Evolutionary conservation across 2,888 invertebrate species (phyloP), one percentile per base, ranked within the genome.

Genomic region (Elaeidobius kamerunicus): DNA sequence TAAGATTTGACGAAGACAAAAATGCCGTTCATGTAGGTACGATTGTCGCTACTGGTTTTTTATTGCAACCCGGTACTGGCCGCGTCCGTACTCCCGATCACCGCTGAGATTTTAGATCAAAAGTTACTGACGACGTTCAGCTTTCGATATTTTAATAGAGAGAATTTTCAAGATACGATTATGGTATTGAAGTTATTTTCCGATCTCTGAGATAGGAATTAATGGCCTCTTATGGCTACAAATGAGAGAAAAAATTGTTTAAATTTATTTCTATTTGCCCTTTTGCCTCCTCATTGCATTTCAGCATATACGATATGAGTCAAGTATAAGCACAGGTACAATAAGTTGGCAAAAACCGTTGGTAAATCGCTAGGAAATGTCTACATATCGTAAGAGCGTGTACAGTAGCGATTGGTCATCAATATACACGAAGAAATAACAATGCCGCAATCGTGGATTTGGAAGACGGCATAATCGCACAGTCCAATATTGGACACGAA

Each of bases 371-470:
- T 45, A 27, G 45, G 41, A 59, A 57, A 59, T 56, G 59, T 57
- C 58, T 59, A 59, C 60, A 60, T 59, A 61, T 57, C 57, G 55
- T 58, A 57, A 57, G 46, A 65, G 61, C 66, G 63, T 64, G 67
- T 67, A 68, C 69, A 62, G 70, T 70, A 69, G 70, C 71, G 63
- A 70, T 71, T 70, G 71, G 66, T 66, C 69, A 69, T 71, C 71
- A 70, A 71, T 71, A 71, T 70, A 72, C 70, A 72, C 69, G 70
- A 68, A 69, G 67, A 67, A 68, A 67, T 67, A 70, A 70, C 70
- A 71, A 71, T 70, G 69, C 70, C 67, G 69, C 69, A 69, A 69
- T 67, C 67, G 67, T 67, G 65, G 67, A 63, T 58, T 60, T 63
- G 63, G 62, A 64, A 62, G 65, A 64, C 63, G 60, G 56, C 60